A percentile compares a stretch with the other conserved stretches of the same genome.
phyloP scores from a whole-genome alignment of 37 sponge, comb jelly and placozoan species.

The Eunapius fragilis region DNA sequence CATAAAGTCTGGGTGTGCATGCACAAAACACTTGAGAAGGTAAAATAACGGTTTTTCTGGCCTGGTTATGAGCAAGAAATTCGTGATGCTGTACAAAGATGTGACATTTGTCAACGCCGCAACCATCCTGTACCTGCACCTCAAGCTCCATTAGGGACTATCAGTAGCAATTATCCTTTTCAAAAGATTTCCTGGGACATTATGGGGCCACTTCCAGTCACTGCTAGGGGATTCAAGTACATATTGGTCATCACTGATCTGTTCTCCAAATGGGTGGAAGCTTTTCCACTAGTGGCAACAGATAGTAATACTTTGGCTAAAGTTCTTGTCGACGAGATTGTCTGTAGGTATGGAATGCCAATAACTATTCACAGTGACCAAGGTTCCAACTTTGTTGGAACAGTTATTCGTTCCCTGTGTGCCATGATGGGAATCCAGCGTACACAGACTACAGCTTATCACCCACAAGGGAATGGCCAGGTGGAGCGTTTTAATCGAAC shows the following conservation, averaged over 20 bases:
- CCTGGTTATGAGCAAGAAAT: slow-evolving; percentile 14
- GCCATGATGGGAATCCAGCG: slow-evolving; percentile 1
- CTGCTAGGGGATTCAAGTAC: slow-evolving; percentile 8
- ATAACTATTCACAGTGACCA: slow-evolving; percentile 25
- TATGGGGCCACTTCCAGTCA: slow-evolving; percentile 23
- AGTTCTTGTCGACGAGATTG: slow-evolving; percentile 17
- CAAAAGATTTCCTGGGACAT: slow-evolving; percentile 30
- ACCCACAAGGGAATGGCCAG: slow-evolving; percentile 49
- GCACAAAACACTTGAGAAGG: slow-evolving; percentile 6
- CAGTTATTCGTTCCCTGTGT: neutral
- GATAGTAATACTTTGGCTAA: slow-evolving; percentile 1
- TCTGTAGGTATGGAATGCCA: slow-evolving; percentile 35
- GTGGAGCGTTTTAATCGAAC: neutral
- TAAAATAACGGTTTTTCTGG: slow-evolving; percentile 28
- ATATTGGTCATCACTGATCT: slow-evolving; percentile 29
- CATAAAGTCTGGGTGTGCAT: neutral
- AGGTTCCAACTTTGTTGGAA: slow-evolving; percentile 11
- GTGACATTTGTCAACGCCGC: slow-evolving; percentile 1
- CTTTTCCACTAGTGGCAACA: slow-evolving; percentile 9
- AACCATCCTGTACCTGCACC: slow-evolving; percentile 15
- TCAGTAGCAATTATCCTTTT: slow-evolving; percentile 6
- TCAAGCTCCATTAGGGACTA: slow-evolving; percentile 26
- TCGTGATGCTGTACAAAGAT: slow-evolving; percentile 1
- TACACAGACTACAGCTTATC: slow-evolving; percentile 19
- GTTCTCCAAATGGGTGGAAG: slow-evolving; percentile 45